Base-by-base conservation (phyloP, 64 coral and sea anemone genomes). In the Acropora yongei region DNA sequence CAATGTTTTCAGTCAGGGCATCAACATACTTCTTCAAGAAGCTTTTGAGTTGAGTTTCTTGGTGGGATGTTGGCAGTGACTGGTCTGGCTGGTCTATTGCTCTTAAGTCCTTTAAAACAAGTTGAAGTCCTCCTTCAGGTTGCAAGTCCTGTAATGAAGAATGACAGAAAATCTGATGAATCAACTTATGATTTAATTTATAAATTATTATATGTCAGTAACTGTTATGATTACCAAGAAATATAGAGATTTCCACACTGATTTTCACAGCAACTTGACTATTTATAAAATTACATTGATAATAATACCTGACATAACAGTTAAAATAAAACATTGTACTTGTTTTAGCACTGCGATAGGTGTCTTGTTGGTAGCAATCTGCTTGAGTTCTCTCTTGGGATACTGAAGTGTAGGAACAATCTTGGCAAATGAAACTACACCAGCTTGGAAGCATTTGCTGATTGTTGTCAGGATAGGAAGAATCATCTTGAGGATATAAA, bases 361-460 rank as follows among this genome's bases (percentile, higher is more conserved):
- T 80, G 78, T 55, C 17, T 80, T 7, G 3, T 17, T 80, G 78
- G 78, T 55, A 55, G 78, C 78, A 80, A 1, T 30, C 49, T 80
- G 16, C 48, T 80, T 80, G 0, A 80, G 49, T 55, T 80, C 47
- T 80, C 55, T 47, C 78, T 80, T 80, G 14, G 49, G 47, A 80
- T 80, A 80, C 78, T 57, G 48, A 2, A 80, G 78, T 55, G 49
- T n/a, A 9, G 78, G 78, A 80, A 80, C 51, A 10, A 80, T 80
- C 78, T 80, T 80, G 8, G 53, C 78, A 80, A 80, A 60, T 8
- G 78, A 80, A 2, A 80, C 78, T 42, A 80, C n/a, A 80, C 78
- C 78, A 80, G 78, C 78, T 80, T 60, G 78, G 51, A 80, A 80
- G 53, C 78, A 80, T 18, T 80, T 80, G 50, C 51, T 80, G 8